A percentile compares a stretch with the other conserved stretches of the same genome.
Evolutionary conservation across 2,113 vertebrate genomes (phyloP).

Genomic region (Ia io): DNA sequence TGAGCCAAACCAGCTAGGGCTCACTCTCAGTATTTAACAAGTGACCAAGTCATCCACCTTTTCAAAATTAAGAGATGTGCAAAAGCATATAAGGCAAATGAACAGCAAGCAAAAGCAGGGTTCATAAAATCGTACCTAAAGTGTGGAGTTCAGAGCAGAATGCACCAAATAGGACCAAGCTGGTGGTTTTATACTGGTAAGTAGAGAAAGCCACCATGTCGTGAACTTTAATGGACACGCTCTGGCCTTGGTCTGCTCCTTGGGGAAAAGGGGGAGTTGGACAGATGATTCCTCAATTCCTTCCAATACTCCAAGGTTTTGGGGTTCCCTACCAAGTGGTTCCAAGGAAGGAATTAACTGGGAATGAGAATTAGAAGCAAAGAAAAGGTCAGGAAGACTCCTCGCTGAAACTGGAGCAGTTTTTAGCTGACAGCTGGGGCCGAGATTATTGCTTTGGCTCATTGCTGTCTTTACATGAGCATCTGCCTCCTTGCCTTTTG

Average conservation of each 20-base stretch:
- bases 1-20: too few relatives aligned
- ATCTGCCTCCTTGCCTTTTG: slow-evolving; percentile 55
- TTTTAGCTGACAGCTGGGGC: slow-evolving; percentile 60
- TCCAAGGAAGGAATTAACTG: background rate
- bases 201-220: rapidly evolving
- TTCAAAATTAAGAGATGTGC: background rate
- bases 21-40: background rate
- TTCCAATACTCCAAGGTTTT: background rate
- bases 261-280: background rate
- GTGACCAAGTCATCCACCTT: background rate
- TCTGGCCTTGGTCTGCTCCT: background rate
- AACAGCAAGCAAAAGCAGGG: background rate
- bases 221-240: background rate
- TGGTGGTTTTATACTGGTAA: background rate
- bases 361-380: background rate
- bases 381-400: background rate
- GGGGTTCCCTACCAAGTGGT: background rate
- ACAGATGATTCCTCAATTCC: background rate
- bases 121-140: background rate
- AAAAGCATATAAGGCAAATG: background rate
- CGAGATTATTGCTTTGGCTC: slow-evolving; percentile 63
- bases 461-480: background rate
- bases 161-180: background rate
- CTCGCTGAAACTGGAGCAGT: slow-evolving; percentile 39
- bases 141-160: background rate